These are phyloP conservation scores for Osmerus mordax DNA, from an alignment of 2,113 vertebrate species.

Conservation along the genomic window DNA sequence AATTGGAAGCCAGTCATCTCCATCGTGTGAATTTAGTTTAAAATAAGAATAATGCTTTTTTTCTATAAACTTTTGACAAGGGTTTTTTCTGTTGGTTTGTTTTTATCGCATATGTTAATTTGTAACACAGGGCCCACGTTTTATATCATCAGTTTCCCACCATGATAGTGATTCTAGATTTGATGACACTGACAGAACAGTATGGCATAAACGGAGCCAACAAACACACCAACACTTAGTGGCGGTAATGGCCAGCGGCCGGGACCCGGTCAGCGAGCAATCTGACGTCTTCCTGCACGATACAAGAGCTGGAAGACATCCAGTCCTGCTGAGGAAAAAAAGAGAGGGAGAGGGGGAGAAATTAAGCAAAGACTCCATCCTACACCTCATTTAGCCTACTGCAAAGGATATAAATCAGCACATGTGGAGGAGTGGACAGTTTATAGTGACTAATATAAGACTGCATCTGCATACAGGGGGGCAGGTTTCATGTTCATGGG, in stretches of 20 bases:
- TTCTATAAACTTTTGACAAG: too few species aligned
- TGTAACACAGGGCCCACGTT: background rate
- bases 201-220: conserved; percentile 17
- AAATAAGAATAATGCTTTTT: conserved; percentile 4
- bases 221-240: conserved; percentile 11
- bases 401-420: conserved; percentile 17
- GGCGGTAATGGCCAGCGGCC: conserved; percentile 7
- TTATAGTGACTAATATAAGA: conserved; percentile 4
- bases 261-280: conserved; percentile 11
- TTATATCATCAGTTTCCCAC: background rate
- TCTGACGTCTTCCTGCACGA: conserved; percentile 26
- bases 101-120: background rate
- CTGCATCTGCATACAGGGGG: background rate
- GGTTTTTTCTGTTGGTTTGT: too few species aligned
- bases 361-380: conserved; percentile 13
- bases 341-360: background rate
- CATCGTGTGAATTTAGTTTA: background rate
- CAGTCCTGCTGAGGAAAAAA: conserved; percentile 3
- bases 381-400: conserved; percentile 24
- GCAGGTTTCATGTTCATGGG: conserved; percentile 8
- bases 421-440: conserved; percentile 4
- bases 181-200: conserved; percentile 19
- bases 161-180: conserved; percentile 35
- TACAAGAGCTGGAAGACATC: conserved; percentile 18
- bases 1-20: background rate